These are phyloP conservation scores for Protobothrops mucrosquamatus DNA, from an alignment of 2,113 vertebrate species.

Conservation along the genomic window DNA sequence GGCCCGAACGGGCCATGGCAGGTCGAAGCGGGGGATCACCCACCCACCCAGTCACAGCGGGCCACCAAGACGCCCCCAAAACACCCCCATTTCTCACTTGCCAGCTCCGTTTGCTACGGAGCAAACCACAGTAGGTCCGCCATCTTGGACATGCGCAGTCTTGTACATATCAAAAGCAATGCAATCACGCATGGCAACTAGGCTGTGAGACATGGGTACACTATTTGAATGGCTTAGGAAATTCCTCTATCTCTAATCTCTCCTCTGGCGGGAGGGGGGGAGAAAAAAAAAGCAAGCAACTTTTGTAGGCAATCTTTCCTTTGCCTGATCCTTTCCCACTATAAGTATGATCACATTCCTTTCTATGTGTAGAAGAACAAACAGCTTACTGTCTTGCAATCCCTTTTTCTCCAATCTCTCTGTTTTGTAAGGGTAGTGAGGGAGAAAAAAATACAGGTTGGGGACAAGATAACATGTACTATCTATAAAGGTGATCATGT, in stretches of 20 bases:
- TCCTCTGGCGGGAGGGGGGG: no score
- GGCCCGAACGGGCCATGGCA: no score
- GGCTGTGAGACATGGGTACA: not conserved
- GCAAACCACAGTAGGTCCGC: no score
- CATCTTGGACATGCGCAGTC: no score
- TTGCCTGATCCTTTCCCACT: not conserved
- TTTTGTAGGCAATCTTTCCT: not conserved
- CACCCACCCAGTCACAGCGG: no score
- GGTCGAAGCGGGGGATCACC: no score
- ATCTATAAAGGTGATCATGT: not conserved
- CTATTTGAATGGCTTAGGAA: not conserved
- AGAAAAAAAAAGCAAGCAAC: no score
- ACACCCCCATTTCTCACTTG: no score
- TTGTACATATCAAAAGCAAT: not conserved
- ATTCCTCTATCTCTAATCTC: not conserved
- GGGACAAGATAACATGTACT: not conserved
- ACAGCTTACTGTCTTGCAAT: not conserved
- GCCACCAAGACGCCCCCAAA: no score
- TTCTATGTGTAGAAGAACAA: not conserved
- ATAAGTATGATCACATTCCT: not conserved
- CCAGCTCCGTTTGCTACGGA: no score
- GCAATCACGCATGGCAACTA: not conserved
- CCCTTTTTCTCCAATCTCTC: not conserved
- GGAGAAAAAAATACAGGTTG: not conserved
- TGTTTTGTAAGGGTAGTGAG: not conserved